A percentile compares a stretch with the other conserved stretches of the same genome.
Evolutionary conservation across 2,797 vertebrate genomes (phyloP).

Genomic region (Micrastur ruficollis): DNA sequence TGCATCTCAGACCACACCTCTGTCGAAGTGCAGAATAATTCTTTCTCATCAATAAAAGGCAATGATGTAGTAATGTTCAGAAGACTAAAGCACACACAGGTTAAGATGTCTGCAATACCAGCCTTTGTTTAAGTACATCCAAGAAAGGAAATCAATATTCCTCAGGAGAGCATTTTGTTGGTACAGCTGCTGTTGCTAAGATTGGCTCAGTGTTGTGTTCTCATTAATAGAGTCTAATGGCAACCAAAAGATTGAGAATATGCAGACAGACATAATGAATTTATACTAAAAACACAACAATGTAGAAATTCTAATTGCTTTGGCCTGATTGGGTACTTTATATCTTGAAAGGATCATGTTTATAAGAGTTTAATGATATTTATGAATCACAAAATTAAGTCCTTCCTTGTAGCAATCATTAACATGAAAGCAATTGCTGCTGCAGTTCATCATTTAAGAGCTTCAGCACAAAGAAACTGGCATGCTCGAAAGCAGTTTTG

Average conservation of each 20-base stretch:
- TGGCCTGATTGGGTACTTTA: neutral
- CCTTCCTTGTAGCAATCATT: neutral
- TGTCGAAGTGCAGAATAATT: neutral
- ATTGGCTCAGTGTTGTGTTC: conserved; percentile 17
- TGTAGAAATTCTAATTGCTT: neutral
- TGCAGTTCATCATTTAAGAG: neutral
- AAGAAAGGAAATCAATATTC: conserved; percentile 44
- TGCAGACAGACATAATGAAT: neutral
- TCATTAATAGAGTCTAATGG: conserved; percentile 31
- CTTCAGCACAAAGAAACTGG: neutral
- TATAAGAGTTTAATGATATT: neutral
- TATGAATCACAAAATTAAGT: conserved; percentile 10
- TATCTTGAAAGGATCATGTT: neutral
- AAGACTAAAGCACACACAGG: neutral
- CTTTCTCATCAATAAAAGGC: neutral
- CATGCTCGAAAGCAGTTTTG: neutral
- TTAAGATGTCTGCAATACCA: neutral
- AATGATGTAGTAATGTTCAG: neutral
- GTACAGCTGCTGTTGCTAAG: conserved; percentile 25
- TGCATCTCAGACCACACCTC: neutral
- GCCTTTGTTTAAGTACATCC: conserved; percentile 39
- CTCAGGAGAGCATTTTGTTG: conserved; percentile 15
- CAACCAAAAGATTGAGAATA: neutral
- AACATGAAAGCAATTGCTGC: neutral
- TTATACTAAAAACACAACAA: neutral